Percentiles rank a stretch among this genome's conserved stretches.
Conservation (phyloP, 2,113 vertebrate genomes). For the Chinchilla lanigera region DNA sequence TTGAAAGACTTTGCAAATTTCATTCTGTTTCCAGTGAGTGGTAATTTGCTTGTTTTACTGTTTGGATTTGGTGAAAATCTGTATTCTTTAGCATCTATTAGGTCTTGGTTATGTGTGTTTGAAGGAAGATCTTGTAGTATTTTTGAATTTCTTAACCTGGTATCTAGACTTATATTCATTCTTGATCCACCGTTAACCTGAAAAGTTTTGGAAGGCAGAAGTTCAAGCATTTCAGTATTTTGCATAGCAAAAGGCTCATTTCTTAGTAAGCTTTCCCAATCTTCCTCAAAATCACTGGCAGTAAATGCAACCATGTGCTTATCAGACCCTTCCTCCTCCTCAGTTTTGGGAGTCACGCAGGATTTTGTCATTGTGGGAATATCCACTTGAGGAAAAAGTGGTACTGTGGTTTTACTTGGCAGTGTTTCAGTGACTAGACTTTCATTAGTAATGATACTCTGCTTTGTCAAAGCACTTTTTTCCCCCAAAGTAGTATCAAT, state of each 20-base stretch:
- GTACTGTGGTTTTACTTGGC: background rate
- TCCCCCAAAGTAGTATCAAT: constrained; percentile 67
- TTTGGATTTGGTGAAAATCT: constrained; percentile 54
- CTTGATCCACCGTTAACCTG: constrained; percentile 23
- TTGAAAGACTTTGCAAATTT: constrained; percentile 69
- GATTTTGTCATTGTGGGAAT: background rate
- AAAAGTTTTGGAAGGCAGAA: constrained; percentile 63
- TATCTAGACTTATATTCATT: constrained; percentile 51
- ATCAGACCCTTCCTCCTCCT: constrained; percentile 24
- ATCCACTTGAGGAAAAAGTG: constrained; percentile 37
- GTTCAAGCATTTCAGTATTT: constrained; percentile 88
- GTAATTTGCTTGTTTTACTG: constrained; percentile 51
- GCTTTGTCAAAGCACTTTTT: constrained; percentile 66
- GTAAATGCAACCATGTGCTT: constrained; percentile 39
- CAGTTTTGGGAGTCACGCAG: constrained; percentile 31
- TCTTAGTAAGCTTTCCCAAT: constrained; percentile 90
- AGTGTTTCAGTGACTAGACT: background rate
- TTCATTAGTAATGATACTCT: constrained; percentile 66
- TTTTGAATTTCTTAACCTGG: constrained; percentile 47
- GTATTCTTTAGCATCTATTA: constrained; percentile 44
- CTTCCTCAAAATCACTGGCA: constrained; percentile 90
- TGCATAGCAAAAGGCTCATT: constrained; percentile 90
- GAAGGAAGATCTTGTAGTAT: constrained; percentile 71
- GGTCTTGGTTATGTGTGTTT: constrained; percentile 61
- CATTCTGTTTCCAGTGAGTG: constrained; percentile 75